Conservation (phyloP, 2,888 invertebrate species). For the Pachymerium ferrugineum region DNA sequence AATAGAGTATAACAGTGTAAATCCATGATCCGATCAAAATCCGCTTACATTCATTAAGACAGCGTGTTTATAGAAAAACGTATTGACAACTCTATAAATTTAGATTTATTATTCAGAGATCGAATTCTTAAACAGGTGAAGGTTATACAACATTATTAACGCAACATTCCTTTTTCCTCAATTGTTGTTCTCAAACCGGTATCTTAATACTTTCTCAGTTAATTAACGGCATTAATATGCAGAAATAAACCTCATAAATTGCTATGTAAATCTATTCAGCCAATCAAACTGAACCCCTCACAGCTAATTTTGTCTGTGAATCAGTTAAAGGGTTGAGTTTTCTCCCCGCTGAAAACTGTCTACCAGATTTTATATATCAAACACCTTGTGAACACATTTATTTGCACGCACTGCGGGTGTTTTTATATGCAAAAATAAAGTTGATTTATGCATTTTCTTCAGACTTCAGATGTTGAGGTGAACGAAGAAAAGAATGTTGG, state of each 20-base stretch:
- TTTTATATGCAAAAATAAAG: conserved; percentile 1
- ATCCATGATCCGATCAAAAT: not conserved
- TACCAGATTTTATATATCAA: too few relatives aligned
- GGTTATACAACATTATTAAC: not conserved
- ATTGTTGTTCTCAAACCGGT: not conserved
- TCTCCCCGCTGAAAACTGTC: too few relatives aligned
- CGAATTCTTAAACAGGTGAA: not conserved
- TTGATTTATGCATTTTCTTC: not conserved
- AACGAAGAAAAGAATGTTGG: conserved; percentile 13
- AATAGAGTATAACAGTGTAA: not conserved
- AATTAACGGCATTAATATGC: not conserved
- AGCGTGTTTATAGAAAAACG: not conserved
- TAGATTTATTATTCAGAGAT: not conserved
- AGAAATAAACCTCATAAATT: not conserved
- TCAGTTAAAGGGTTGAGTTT: too few relatives aligned
- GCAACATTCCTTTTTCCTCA: not conserved
- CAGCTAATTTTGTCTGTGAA: not conserved
- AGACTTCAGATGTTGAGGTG: conserved; percentile 25
- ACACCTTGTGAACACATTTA: not conserved
- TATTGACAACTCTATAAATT: not conserved
- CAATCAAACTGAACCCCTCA: not conserved
- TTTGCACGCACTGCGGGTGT: not conserved
- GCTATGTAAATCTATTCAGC: not conserved
- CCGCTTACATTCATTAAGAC: not conserved
- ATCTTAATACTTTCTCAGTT: not conserved